phyloP scores from a whole-genome alignment of 1,140 invertebrate species.

The Cyclina sinensis region DNA sequence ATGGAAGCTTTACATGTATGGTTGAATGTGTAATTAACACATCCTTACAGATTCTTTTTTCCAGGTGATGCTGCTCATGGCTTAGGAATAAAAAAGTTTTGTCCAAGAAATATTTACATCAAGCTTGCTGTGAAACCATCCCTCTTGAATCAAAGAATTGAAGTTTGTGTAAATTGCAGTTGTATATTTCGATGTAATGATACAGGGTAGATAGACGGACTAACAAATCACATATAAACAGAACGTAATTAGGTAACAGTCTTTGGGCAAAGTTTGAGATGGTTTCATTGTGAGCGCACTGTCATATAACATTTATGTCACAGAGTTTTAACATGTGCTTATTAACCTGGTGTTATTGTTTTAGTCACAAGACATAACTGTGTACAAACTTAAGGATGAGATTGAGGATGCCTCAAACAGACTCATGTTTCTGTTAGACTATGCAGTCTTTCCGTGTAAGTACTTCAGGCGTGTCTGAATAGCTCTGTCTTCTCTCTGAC shows the following conservation, averaged over 20 bases:
- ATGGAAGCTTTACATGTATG: not conserved
- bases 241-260: too few relatives aligned
- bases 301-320: not conserved
- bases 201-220: too few relatives aligned
- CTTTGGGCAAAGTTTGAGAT: too few relatives aligned
- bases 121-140: not conserved
- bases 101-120: not conserved
- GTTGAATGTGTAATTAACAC: not conserved
- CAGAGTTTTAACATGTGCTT: constrained; percentile 11
- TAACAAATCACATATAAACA: too few relatives aligned
- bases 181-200: too few relatives aligned
- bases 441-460: constrained; percentile 90
- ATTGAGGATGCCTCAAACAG: constrained; percentile 91
- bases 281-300: not conserved
- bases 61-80: not conserved
- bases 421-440: constrained; percentile 92
- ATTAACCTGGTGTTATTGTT: constrained; percentile 57
- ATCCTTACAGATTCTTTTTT: not conserved
- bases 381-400: constrained; percentile 90
- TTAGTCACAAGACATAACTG: constrained; percentile 85
- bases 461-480: constrained; percentile 27
- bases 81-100: not conserved
- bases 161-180: too few relatives aligned
- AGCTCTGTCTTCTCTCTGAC: not conserved
- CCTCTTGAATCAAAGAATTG: not conserved